phyloP scores from a whole-genome alignment of 2,113 vertebrate species.

The Pao palembangensis region DNA sequence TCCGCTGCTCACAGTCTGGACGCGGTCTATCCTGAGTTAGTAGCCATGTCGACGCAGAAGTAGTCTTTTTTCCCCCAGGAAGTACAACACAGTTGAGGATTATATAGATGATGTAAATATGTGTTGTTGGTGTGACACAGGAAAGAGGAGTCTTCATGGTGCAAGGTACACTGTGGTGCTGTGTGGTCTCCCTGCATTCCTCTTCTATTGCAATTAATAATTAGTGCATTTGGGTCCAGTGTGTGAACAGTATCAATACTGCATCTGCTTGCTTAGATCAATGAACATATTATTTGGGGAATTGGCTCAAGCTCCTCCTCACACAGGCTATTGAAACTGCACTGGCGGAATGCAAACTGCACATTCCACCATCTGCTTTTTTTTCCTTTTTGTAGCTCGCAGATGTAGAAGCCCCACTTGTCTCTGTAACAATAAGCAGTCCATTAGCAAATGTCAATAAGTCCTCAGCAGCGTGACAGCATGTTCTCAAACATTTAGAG shows the following conservation, averaged over 20 bases:
- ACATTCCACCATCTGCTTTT: background rate
- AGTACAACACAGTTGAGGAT: background rate
- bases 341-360: background rate
- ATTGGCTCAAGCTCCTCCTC: constrained; percentile 35
- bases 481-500: constrained; percentile 71
- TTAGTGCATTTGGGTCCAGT: constrained; percentile 63
- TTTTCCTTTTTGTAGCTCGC: constrained; percentile 1
- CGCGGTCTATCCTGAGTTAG: background rate
- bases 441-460: constrained; percentile 71
- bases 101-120: background rate
- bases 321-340: background rate
- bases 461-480: constrained; percentile 62
- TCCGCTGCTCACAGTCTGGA: background rate
- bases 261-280: constrained; percentile 65
- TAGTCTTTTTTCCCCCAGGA: background rate
- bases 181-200: constrained; percentile 47
- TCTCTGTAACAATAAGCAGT: constrained; percentile 52
- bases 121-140: background rate
- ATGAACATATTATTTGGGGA: constrained; percentile 70
- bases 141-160: background rate
- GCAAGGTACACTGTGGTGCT: constrained; percentile 56
- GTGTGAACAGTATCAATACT: constrained; percentile 70
- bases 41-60: background rate
- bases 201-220: constrained; percentile 67
- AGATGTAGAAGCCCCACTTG: background rate